Evolutionary conservation across 2,797 vertebrate species (phyloP), one percentile per base, ranked within the genome.

Genomic region (Hapalemur alaotrensis): DNA sequence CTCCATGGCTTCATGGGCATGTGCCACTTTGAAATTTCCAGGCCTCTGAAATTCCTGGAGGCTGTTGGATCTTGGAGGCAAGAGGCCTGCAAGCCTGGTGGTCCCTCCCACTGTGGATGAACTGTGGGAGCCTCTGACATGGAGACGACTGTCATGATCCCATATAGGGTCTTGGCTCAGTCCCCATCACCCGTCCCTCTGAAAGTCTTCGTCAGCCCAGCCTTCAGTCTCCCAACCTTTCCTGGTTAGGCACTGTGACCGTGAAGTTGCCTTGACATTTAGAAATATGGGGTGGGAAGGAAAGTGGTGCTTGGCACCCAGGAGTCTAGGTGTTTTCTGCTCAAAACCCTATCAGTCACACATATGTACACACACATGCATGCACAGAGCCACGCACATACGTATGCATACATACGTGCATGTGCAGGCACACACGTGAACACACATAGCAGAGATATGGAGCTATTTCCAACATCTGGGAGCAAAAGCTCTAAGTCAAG

Each of bases 101-200:
- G 28, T 20, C 48, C 43, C 69, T 59, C 35, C 61, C 13, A 9
- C 13, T 13, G 35, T 30, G 65, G 63, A 35, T 3, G 52, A 89
- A 70, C 46, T 28, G 3, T 0, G 1, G 35, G 35, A 59, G 23
- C 88, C 4, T 35, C 25, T 63, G 61, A 43, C 3, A 0, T 3
- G 43, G 46, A 57, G 38, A 80, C 0, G 13, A 30, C 10, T 15
- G 38, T 2, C 14, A 54, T 5, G 48, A 57, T n/a, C 32, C 43
- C 18, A 5, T 2, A 20, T 7, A 18, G 38, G 63, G 69, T 17
- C 41, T 30, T 0, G 0, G 32, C 0, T 5, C 35, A 89, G 32
- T 5, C 2, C 6, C 12, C 22, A 65, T 22, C 15, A 41, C 15
- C 22, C 2, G 23, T 30, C 80, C 9, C 15, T 43, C 63, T 28